A percentile compares a stretch with the other conserved stretches of the same genome.
phyloP scores from a whole-genome alignment of 2,888 invertebrate species.

The Eudasyphora cyanicolor region DNA sequence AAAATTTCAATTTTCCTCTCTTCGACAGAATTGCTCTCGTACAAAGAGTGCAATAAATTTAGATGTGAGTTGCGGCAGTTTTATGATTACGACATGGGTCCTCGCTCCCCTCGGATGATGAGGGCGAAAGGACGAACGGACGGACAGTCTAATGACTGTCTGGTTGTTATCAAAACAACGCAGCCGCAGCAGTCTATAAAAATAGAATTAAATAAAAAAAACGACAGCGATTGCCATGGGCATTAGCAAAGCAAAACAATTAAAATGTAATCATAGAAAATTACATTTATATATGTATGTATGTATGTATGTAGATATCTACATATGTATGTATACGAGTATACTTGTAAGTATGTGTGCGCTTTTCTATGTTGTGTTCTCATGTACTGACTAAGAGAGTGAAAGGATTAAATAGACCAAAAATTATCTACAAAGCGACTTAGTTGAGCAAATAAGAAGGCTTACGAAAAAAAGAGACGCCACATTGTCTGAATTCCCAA shows the following conservation, averaged over 20 bases:
- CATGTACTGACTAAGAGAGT: no score
- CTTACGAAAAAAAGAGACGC: no score
- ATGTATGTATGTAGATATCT: no score
- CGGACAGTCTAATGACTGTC: no score
- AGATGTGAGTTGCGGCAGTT: neutral
- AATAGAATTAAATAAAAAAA: neutral
- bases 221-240: neutral
- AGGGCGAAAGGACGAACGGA: no score
- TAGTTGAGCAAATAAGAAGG: no score
- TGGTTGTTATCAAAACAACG: neutral
- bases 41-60: neutral
- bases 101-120: no score
- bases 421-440: no score
- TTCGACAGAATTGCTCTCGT: neutral
- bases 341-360: no score
- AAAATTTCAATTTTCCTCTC: neutral
- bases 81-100: neutral
- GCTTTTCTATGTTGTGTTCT: no score
- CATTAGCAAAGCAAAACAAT: constrained; percentile 11
- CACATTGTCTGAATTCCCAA: no score
- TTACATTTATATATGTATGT: constrained; percentile 24
- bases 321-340: no score
- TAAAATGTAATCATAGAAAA: constrained; percentile 45
- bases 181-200: neutral
- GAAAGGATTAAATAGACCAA: constrained; percentile 17